Conservation (phyloP, 2,797 vertebrate species). For the Balearica regulorum region DNA sequence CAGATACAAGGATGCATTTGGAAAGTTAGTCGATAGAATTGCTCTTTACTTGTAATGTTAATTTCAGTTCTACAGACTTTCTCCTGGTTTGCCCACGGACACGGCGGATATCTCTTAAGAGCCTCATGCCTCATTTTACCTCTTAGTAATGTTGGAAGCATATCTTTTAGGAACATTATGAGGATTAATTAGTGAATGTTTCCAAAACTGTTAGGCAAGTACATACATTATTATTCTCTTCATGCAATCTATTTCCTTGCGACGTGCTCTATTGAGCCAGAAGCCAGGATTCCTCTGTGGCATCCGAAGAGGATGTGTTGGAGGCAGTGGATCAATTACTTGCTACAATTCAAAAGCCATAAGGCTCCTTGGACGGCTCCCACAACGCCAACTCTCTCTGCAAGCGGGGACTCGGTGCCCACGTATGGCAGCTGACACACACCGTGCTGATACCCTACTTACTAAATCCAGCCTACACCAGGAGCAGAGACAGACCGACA, state of each 20-base stretch:
- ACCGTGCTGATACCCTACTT: background rate
- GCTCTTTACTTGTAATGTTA: background rate
- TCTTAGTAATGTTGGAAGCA: slow-evolving; percentile 18
- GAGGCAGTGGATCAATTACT: slow-evolving; percentile 37
- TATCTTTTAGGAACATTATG: slow-evolving; percentile 39
- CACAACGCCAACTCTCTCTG: background rate
- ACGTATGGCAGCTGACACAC: background rate
- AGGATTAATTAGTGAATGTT: slow-evolving; percentile 38
- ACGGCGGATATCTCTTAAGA: background rate
- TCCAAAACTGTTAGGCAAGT: slow-evolving; percentile 21
- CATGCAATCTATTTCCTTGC: background rate
- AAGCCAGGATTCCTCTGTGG: slow-evolving; percentile 25
- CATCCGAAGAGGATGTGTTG: background rate
- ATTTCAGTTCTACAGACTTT: background rate
- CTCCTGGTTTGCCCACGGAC: background rate
- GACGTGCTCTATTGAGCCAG: background rate
- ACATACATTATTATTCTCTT: background rate
- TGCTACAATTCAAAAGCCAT: background rate
- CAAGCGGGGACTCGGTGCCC: background rate
- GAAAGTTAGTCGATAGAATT: background rate
- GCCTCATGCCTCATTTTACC: slow-evolving; percentile 18
- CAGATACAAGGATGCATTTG: background rate
- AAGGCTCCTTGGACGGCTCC: background rate
- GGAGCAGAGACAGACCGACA: background rate
- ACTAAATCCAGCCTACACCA: background rate